Conservation (phyloP, 1,140 invertebrate genomes). For the Apis laboriosa region DNA sequence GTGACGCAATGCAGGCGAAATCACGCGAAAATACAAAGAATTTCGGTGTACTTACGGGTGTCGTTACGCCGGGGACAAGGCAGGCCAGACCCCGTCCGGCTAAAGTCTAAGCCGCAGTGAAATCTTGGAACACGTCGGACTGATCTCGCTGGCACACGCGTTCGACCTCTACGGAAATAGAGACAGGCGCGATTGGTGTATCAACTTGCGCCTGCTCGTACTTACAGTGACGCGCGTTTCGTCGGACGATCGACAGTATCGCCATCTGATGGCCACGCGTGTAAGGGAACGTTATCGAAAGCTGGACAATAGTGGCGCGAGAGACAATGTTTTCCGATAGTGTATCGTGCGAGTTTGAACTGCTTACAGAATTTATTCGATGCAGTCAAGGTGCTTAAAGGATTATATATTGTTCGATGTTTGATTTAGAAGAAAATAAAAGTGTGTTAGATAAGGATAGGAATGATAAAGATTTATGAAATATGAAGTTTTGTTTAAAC, state of each 20-base stretch:
- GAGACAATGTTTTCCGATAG: background rate
- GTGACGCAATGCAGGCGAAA: background rate
- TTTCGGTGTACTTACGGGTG: slow-evolving; percentile 64
- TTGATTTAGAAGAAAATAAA: background rate
- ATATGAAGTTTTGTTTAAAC: no score
- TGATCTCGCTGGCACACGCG: slow-evolving; percentile 62
- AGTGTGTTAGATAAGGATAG: no score
- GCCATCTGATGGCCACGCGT: slow-evolving; percentile 35
- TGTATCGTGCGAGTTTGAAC: background rate
- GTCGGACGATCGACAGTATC: background rate
- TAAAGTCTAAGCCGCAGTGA: slow-evolving; percentile 70
- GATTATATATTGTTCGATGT: no score
- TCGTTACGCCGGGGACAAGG: slow-evolving; percentile 47
- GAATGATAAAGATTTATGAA: no score
- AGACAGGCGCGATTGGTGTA: slow-evolving; percentile 43
- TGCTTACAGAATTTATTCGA: background rate
- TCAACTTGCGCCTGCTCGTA: slow-evolving; percentile 29
- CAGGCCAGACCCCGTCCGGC: slow-evolving; percentile 66
- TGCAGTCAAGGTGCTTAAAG: background rate
- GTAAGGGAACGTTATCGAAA: background rate
- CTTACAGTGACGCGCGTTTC: slow-evolving; percentile 1
- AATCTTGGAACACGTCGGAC: slow-evolving; percentile 39
- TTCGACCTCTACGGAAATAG: slow-evolving; percentile 70
- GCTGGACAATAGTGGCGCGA: background rate
- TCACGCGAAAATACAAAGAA: background rate